Base-by-base conservation (phyloP, 2,888 invertebrate species). In the Epinotia demarniana region DNA sequence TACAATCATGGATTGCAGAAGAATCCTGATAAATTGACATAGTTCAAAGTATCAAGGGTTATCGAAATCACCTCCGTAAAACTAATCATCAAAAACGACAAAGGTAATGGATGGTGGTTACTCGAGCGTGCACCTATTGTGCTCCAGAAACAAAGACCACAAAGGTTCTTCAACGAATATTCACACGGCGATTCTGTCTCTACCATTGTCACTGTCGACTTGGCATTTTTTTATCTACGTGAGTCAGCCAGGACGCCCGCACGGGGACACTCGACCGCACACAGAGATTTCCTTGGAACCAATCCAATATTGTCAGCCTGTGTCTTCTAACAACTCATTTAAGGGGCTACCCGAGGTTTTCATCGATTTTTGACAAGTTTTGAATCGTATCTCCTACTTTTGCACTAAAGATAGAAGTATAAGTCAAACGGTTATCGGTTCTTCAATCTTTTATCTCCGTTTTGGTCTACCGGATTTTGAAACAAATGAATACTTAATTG, bases 271-370 rank as follows among this genome's bases (percentile, higher is more conserved):
- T 76, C 70, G 76, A 76, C 77, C 89, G 87, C 89, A 89, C 90
- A 86, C 84, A 69, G 79, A 78, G 85, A 82, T 84, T 85, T 84
- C 84, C 82, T 89, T 91, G 90, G 89, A 89, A 85, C 82, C 76
- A 75, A 79, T 90, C 90, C 91, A 91, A 90, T 77, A 80, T 77
- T 77, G 77, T 55, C 75, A 70, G 60, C 60, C 70, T 64, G 61
- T 70, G 68, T 77, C 75, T 57, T 75, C 67, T 43, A 70, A 70
- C 70, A 73, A 73, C 60, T 66, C 61, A 67, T 75, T 75, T 72
- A n/a, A n/a, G n/a, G n/a, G n/a, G n/a, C n/a, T n/a, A n/a, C n/a
- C n/a, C n/a, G n/a, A n/a, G n/a, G n/a, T n/a, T n/a, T n/a, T n/a
- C n/a, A n/a, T n/a, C n/a, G n/a, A n/a, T n/a, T n/a, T n/a, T n/a